These are phyloP conservation scores for Tachuris rubrigastra DNA, from an alignment of 2,113 vertebrate genomes.

Conservation along the genomic window DNA sequence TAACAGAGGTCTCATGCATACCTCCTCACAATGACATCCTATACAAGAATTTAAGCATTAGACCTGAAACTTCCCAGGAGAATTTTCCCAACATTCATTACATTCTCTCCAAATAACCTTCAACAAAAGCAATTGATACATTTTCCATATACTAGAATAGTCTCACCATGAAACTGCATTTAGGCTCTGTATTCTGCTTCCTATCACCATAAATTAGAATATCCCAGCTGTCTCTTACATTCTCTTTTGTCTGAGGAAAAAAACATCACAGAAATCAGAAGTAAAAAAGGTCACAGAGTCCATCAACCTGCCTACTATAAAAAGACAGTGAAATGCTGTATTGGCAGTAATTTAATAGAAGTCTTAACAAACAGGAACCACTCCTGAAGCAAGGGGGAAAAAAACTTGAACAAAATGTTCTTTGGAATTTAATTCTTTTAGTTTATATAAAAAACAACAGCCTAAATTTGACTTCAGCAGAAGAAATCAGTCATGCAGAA, in stretches of 20 bases:
- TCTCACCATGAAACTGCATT: background rate
- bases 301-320: background rate
- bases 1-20: background rate
- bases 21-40: background rate
- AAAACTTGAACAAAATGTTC: background rate
- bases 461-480: background rate
- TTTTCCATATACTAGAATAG: background rate
- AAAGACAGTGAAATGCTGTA: conserved; percentile 10
- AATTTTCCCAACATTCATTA: background rate
- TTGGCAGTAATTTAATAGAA: conserved; percentile 12
- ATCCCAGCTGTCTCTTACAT: background rate
- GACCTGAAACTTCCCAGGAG: background rate
- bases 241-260: background rate
- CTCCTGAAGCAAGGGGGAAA: background rate
- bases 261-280: background rate
- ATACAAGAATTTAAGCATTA: background rate
- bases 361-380: background rate
- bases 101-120: background rate
- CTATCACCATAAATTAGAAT: conserved; percentile 38
- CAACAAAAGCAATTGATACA: conserved; percentile 9
- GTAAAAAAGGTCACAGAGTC: background rate
- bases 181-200: background rate
- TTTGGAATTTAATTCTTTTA: background rate
- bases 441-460: background rate
- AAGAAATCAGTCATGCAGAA: background rate